Conservation (phyloP, 2,113 vertebrate genomes). For the Mugil cephalus region DNA sequence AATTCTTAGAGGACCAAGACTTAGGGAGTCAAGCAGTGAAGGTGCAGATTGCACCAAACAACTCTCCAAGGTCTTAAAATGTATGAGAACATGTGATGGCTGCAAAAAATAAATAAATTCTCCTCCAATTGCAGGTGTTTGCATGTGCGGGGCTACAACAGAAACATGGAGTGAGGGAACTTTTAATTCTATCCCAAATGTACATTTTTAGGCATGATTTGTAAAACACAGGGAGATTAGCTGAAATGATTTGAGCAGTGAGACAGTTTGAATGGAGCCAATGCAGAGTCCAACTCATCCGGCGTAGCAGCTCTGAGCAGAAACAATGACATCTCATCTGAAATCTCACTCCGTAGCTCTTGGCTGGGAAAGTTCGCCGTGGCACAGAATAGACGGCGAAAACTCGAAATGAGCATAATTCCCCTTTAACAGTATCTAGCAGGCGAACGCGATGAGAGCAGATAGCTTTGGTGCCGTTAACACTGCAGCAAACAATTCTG, state of each 20-base stretch:
- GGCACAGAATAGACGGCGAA: slow-evolving; percentile 7
- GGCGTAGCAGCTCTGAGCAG: slow-evolving; percentile 15
- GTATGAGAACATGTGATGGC: no score
- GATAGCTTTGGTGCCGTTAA: slow-evolving; percentile 53
- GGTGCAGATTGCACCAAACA: no score
- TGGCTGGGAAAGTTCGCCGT: slow-evolving; percentile 22
- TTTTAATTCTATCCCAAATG: neutral
- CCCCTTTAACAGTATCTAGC: slow-evolving; percentile 44
- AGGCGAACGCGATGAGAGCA: slow-evolving; percentile 45
- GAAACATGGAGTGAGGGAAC: no score
- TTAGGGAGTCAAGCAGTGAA: no score
- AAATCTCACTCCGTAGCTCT: slow-evolving; percentile 21
- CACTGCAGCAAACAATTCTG: slow-evolving; percentile 69
- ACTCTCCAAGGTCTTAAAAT: no score
- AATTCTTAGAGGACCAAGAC: no score
- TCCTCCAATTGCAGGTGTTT: no score
- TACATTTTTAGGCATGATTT: neutral
- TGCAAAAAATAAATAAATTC: no score
- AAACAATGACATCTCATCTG: slow-evolving; percentile 27
- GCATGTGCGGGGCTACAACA: no score
- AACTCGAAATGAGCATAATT: slow-evolving; percentile 29
- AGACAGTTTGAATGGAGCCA: slow-evolving; percentile 6
- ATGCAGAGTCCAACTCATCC: slow-evolving; percentile 3
- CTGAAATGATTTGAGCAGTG: neutral
- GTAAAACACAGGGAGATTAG: neutral